Percentiles rank a stretch among this genome's conserved stretches.
phyloP scores from a whole-genome alignment of 2,797 vertebrate species.

The Lacerta viridis region DNA sequence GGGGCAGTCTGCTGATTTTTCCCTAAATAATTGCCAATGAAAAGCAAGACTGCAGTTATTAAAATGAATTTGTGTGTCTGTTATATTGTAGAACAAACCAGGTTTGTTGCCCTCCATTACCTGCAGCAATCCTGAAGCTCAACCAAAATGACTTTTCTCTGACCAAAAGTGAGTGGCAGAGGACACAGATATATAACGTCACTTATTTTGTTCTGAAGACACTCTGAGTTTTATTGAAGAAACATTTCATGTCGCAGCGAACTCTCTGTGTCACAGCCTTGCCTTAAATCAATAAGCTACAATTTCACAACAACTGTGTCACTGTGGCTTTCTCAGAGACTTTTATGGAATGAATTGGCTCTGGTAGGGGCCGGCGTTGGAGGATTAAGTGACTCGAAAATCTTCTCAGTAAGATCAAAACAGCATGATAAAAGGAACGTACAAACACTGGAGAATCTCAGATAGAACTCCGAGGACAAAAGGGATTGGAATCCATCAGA shows the following conservation, averaged over 20 bases:
- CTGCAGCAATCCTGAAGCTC: not conserved
- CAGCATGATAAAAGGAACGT: not conserved
- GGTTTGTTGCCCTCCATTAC: too few species aligned
- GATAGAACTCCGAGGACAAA: not conserved
- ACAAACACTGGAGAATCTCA: not conserved
- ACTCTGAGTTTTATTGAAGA: not conserved
- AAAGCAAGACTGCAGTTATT: too few species aligned
- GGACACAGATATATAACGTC: not conserved
- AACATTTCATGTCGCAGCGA: accelerated
- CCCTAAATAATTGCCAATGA: not conserved
- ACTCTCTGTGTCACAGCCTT: not conserved
- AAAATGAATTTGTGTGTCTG: too few species aligned
- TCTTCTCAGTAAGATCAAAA: conserved; percentile 42
- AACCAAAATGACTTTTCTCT: too few species aligned
- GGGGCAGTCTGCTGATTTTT: not conserved
- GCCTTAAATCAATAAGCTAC: conserved; percentile 38
- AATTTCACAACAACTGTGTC: conserved; percentile 22
- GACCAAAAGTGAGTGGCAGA: not conserved
- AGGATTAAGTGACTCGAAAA: not conserved
- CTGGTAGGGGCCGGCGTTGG: conserved; percentile 8
- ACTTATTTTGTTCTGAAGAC: conserved; percentile 16
- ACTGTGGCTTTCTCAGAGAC: conserved; percentile 46
- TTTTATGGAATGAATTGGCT: conserved; percentile 32
- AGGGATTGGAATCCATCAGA: accelerated
- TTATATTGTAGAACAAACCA: too few species aligned